Percentiles rank a stretch among this genome's conserved stretches.
Conservation (phyloP, 2,797 vertebrate species). For the Uromys caudimaculatus region DNA sequence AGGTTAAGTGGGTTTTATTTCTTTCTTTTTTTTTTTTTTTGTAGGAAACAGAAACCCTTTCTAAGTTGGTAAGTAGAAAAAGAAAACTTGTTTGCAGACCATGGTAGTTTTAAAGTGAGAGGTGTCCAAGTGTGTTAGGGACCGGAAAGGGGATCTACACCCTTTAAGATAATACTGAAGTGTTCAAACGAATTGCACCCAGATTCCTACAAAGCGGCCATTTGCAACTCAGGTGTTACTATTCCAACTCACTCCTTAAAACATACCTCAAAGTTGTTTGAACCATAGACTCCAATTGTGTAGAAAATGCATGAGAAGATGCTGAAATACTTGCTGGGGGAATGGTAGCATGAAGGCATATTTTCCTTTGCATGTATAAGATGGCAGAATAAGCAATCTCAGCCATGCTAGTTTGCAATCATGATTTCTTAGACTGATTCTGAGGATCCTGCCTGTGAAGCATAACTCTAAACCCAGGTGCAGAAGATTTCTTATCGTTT, state of each 20-base stretch:
- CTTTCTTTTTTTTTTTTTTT: conserved; percentile 59
- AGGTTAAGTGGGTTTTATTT: conserved; percentile 55
- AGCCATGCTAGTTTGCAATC: conserved; percentile 52
- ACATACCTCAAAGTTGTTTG: background rate
- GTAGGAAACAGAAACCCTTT: background rate
- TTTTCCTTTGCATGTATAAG: background rate
- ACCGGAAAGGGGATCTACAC: conserved; percentile 8
- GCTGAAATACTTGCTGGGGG: background rate
- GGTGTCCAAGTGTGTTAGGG: background rate
- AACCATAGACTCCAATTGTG: background rate
- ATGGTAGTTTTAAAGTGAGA: background rate
- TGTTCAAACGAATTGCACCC: background rate
- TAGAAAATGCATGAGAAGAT: background rate
- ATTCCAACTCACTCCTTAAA: conserved; percentile 39
- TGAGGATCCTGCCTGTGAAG: background rate
- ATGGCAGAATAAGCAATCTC: background rate
- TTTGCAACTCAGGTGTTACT: conserved; percentile 22
- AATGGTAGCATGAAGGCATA: background rate
- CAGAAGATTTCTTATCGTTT: background rate
- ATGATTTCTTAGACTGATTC: conserved; percentile 4
- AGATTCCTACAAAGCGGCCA: background rate
- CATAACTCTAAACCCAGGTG: background rate
- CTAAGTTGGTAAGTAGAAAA: conserved; percentile 10
- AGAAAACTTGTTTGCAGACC: background rate
- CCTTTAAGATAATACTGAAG: conserved; percentile 30